Evolutionary conservation across 1,140 invertebrate genomes (phyloP).

Genomic region (Ruditapes philippinarum): DNA sequence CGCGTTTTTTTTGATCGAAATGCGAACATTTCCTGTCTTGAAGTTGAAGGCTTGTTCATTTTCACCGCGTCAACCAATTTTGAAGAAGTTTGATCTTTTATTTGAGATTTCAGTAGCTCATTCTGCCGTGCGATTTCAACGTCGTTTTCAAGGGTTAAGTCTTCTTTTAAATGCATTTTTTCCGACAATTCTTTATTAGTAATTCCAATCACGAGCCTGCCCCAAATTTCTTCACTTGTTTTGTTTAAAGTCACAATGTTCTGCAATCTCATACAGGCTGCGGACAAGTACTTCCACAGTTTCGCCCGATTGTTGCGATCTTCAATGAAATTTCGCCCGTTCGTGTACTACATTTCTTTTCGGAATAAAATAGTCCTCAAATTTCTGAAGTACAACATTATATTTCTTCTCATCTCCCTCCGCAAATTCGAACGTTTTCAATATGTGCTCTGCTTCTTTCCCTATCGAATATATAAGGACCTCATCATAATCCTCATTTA

Average conservation of each 20-base stretch:
- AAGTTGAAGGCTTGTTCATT: too few species aligned
- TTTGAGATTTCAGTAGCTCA: not conserved
- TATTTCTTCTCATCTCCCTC: too few species aligned
- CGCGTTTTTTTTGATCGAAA: not conserved
- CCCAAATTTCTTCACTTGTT: not conserved
- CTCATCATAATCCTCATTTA: too few species aligned
- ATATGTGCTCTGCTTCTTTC: too few species aligned
- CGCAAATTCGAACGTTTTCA: too few species aligned
- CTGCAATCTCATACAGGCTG: not conserved
- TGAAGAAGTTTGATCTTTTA: not conserved
- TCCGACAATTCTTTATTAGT: not conserved
- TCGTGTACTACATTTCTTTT: not conserved
- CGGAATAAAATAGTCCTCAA: not conserved
- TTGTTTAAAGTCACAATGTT: not conserved
- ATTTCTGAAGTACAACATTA: too few species aligned
- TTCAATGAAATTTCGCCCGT: not conserved
- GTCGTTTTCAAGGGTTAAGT: not conserved
- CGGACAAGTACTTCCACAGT: not conserved
- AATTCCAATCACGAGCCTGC: not conserved
- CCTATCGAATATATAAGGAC: too few species aligned
- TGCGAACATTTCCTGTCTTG: not conserved
- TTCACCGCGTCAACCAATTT: too few species aligned
- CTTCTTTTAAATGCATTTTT: not conserved
- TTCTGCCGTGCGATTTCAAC: not conserved
- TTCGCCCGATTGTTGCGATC: not conserved